phyloP scores from a whole-genome alignment of 2,113 vertebrate genomes.

The Grus americana region DNA sequence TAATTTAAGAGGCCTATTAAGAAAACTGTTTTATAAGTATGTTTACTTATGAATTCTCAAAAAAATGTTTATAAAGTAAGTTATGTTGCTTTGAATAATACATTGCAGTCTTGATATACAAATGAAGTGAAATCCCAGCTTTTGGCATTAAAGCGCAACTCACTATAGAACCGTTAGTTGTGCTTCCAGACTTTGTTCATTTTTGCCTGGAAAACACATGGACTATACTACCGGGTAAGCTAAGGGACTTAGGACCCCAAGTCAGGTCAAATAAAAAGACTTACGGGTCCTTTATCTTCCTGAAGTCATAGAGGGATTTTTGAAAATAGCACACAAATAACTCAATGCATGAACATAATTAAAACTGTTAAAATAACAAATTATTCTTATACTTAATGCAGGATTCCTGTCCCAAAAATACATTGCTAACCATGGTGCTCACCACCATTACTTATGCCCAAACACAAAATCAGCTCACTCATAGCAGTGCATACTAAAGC shows the following conservation, averaged over 20 bases:
- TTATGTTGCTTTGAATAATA: constrained; percentile 30
- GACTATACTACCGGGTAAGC: rapidly evolving
- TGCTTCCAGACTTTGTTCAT: background rate
- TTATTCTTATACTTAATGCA: background rate
- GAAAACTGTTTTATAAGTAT: background rate
- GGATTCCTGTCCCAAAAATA: background rate
- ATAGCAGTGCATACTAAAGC: background rate
- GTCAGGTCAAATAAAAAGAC: background rate
- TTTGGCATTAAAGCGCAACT: background rate
- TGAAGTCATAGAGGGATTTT: background rate
- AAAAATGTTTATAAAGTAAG: constrained; percentile 35
- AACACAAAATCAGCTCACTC: constrained; percentile 26
- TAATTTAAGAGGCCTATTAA: background rate
- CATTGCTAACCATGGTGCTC: background rate
- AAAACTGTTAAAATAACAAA: background rate
- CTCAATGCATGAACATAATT: background rate
- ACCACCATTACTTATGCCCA: background rate
- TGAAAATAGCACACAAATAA: background rate
- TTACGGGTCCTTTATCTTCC: background rate
- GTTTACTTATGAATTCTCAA: background rate
- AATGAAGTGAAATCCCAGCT: background rate
- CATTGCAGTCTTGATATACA: background rate
- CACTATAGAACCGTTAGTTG: background rate
- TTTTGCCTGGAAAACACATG: background rate
- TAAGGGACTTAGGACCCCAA: background rate